A percentile compares a stretch with the other conserved stretches of the same genome.
These are phyloP conservation scores for Acrobasis consociella DNA, from an alignment of 2,888 invertebrate species.

Conservation along the genomic window DNA sequence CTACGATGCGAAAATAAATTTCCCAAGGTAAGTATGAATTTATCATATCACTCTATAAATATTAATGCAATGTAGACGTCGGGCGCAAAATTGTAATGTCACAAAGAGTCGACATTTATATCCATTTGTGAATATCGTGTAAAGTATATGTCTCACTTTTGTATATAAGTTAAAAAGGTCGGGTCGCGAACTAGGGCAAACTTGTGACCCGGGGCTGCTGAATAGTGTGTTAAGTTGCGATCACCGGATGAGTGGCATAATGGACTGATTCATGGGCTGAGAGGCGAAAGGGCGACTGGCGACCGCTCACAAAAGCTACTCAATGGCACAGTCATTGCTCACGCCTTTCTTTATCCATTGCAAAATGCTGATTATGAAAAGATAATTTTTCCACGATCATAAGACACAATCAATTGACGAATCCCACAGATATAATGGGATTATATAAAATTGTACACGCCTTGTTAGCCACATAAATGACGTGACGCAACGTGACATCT, in stretches of 20 bases:
- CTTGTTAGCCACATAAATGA: conserved; percentile 54
- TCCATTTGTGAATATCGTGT: conserved; percentile 13
- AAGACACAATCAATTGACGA: conserved; percentile 25
- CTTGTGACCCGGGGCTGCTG: conserved; percentile 30
- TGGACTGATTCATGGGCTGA: conserved; percentile 43
- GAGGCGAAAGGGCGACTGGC: conserved; percentile 17
- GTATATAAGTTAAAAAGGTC: conserved; percentile 15
- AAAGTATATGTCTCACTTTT: conserved; percentile 8
- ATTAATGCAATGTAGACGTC: conserved; percentile 36
- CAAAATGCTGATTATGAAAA: background rate
- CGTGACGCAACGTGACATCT: conserved; percentile 64
- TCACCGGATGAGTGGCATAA: conserved; percentile 36
- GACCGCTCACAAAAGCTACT: background rate
- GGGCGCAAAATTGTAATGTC: conserved; percentile 34
- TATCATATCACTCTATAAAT: conserved; percentile 39
- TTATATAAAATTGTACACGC: conserved; percentile 47
- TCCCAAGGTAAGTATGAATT: conserved; percentile 52
- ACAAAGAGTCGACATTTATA: conserved; percentile 26
- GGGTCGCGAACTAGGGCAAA: conserved; percentile 13
- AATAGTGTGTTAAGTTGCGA: conserved; percentile 41
- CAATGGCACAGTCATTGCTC: conserved; percentile 6
- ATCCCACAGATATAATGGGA: conserved; percentile 25
- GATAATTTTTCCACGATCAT: conserved; percentile 1
- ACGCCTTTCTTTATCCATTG: background rate
- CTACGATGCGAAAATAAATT: conserved; percentile 40